Evolutionary conservation across 2,113 vertebrate species (phyloP).

Genomic region (Peromyscus californicus): DNA sequence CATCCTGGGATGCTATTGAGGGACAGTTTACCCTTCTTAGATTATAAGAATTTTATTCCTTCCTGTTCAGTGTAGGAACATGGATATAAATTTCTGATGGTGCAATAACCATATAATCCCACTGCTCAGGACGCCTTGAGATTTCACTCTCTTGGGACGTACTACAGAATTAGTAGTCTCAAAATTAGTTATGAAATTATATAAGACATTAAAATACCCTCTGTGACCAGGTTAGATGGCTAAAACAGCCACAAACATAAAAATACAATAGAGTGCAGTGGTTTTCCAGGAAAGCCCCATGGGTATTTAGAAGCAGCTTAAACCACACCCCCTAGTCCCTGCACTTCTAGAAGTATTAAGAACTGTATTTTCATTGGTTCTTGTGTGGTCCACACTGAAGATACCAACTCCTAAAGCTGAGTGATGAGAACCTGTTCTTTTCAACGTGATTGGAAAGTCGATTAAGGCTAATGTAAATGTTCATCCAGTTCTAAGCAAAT

Average conservation of each 20-base stretch:
- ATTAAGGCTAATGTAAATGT: not conserved
- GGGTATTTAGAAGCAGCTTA: not conserved
- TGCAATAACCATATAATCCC: not conserved
- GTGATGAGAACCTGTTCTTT: not conserved
- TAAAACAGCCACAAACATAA: not conserved
- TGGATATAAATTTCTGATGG: not conserved
- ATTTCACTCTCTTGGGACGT: not conserved
- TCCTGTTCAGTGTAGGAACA: not conserved
- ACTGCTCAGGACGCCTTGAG: not conserved
- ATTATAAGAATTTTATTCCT: not conserved
- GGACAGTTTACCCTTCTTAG: not conserved
- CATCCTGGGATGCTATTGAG: not conserved
- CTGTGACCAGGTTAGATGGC: not conserved
- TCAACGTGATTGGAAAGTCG: not conserved
- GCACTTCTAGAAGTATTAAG: not conserved
- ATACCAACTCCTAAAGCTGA: too few species aligned
- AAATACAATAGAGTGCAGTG: accelerated
- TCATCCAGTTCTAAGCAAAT: not conserved
- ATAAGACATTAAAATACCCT: not conserved
- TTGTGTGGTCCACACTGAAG: not conserved
- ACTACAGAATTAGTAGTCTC: not conserved
- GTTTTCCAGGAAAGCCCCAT: not conserved
- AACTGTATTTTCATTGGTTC: not conserved
- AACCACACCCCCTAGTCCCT: accelerated
- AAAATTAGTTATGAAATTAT: not conserved